These are phyloP conservation scores for Hystrix brachyura DNA, from an alignment of 2,113 vertebrate genomes.

Conservation along the genomic window DNA sequence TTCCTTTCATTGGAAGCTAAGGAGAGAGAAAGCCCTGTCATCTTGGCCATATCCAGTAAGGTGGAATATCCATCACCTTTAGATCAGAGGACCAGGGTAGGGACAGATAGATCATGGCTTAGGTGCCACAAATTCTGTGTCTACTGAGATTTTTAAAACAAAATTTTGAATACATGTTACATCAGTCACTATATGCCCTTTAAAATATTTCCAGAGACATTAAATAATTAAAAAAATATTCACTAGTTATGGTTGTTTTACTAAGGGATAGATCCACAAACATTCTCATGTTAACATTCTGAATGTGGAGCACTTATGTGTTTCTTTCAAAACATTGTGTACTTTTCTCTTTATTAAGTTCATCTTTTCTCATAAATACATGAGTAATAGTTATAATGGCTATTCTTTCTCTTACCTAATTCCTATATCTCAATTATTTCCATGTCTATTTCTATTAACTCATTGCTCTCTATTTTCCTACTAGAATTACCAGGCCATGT, in stretches of 20 bases:
- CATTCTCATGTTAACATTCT: neutral
- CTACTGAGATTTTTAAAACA: neutral
- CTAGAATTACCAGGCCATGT: neutral
- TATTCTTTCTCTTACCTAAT: neutral
- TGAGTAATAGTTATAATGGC: neutral
- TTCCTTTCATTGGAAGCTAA: neutral
- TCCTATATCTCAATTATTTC: neutral
- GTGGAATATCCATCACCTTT: neutral
- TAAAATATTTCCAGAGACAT: neutral
- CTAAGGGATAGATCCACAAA: neutral
- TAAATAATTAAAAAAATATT: neutral
- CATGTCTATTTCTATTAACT: neutral
- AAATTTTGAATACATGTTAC: neutral
- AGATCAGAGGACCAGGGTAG: neutral
- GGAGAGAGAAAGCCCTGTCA: neutral
- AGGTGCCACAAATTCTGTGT: neutral
- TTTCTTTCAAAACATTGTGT: neutral
- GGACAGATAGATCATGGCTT: neutral
- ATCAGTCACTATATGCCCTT: neutral
- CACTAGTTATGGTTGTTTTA: neutral
- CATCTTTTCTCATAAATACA: neutral
- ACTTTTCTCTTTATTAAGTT: neutral
- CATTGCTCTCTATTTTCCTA: neutral
- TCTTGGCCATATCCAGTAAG: neutral
- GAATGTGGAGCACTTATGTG: neutral